These are phyloP conservation scores for Dendrolimus kikuchii DNA, from an alignment of 1,140 invertebrate genomes.

Conservation along the genomic window DNA sequence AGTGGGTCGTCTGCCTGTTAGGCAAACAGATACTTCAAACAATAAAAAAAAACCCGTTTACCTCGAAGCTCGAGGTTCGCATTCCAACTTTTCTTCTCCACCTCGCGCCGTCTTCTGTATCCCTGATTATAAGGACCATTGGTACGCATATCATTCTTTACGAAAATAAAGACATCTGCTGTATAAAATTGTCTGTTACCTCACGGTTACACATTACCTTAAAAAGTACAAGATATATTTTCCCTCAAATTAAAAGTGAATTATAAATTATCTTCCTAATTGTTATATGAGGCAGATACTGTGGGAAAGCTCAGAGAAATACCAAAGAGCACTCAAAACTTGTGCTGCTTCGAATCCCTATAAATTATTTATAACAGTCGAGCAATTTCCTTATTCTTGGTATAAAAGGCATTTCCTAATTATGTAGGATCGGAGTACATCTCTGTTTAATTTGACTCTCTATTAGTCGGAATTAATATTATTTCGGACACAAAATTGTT, in stretches of 20 bases:
- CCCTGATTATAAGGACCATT: too few species aligned
- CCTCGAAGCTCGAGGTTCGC: too few species aligned
- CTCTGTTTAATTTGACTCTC: constrained; percentile 31
- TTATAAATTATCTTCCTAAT: constrained; percentile 15
- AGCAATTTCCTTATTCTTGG: constrained; percentile 51
- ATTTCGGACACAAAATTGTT: background rate
- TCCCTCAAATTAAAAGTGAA: constrained; percentile 2
- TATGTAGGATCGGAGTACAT: constrained; percentile 45
- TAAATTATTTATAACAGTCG: constrained; percentile 65
- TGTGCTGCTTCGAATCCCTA: constrained; percentile 48
- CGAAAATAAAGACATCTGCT: too few species aligned
- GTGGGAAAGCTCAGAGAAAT: constrained; percentile 19
- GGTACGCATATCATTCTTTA: too few species aligned
- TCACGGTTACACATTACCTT: too few species aligned
- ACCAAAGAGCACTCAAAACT: constrained; percentile 51
- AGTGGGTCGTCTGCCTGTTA: too few species aligned
- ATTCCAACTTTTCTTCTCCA: background rate
- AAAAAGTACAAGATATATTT: background rate
- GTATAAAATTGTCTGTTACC: too few species aligned
- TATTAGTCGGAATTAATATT: constrained; percentile 22
- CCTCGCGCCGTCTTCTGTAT: too few species aligned
- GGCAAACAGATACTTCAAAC: too few species aligned
- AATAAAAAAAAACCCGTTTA: too few species aligned
- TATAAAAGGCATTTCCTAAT: constrained; percentile 37
- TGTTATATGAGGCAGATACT: constrained; percentile 14